Evolutionary conservation across 2,888 invertebrate genomes (phyloP), one percentile per base, ranked within the genome.

Genomic region (Chromoteleia sp.): DNA sequence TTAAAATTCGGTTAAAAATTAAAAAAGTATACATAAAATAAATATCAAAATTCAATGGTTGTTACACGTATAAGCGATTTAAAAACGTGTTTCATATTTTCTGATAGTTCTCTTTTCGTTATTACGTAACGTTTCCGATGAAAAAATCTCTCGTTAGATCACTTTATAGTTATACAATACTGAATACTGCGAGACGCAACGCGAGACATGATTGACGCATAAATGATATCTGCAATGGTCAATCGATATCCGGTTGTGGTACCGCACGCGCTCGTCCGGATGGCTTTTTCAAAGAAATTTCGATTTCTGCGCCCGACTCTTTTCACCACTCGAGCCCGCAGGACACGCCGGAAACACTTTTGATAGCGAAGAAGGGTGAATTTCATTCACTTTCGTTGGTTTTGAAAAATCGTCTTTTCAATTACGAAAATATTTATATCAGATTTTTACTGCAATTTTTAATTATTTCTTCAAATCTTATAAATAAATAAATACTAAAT

Each of bases 201-300:
- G 61, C 68, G 85, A 86, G 70, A 77, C 65, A 10, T 84, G 83
- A 86, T 84, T 83, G 86, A 85, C 84, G 76, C 77, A 83, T 74
- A 84, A 84, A 84, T 83, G 82, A 84, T 84, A 86, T 86, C 84
- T 85, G 43, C 58, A 84, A 78, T 82, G 84, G 84, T 85, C 85
- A 86, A 86, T 85, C 85, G 84, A 86, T 85, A 85, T 86, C 84
- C 84, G 84, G 84, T 85, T 70, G 50, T 15, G 39, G 52, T 45
- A 45, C 61, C 52, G 76, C 77, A 70, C 74, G 78, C 76, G 76
- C 54, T 29, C 67, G 81, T 81, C 83, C 83, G 70, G 77, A 79
- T 84, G 59, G 79, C 84, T 85, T 84, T 84, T 79, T 48, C 50
- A 68, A 68, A 68, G 67, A 68, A 68, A 59, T 68, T 59, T 68